These are phyloP conservation scores for Uloborus diversus DNA, from an alignment of 1,140 invertebrate genomes.

Conservation along the genomic window DNA sequence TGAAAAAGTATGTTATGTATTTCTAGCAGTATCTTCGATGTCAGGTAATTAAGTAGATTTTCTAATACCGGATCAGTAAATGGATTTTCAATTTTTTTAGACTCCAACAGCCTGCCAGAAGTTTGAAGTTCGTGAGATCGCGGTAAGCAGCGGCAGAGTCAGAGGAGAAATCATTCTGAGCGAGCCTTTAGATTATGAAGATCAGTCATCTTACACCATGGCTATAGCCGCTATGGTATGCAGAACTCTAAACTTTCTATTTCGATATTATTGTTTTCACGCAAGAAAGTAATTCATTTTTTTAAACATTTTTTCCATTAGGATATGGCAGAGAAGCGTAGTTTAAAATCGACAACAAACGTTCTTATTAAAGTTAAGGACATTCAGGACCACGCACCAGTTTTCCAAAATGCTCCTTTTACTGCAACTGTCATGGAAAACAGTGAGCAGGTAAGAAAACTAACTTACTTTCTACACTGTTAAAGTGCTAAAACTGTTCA, in stretches of 20 bases:
- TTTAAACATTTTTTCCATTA: slow-evolving; percentile 64
- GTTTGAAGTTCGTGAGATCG: slow-evolving; percentile 61
- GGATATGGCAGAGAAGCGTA: slow-evolving; percentile 70
- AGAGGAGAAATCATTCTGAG: slow-evolving; percentile 74
- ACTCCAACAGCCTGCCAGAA: slow-evolving; percentile 61
- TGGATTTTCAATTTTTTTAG: slow-evolving; percentile 58
- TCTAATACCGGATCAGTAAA: not conserved
- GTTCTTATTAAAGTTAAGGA: slow-evolving; percentile 79
- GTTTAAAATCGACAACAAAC: slow-evolving; percentile 74
- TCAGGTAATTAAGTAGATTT: too few relatives aligned
- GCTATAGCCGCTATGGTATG: slow-evolving; percentile 60
- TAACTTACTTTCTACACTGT: too few relatives aligned
- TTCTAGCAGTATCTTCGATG: too few relatives aligned
- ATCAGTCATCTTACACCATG: slow-evolving; percentile 76
- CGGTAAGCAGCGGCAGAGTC: slow-evolving; percentile 76
- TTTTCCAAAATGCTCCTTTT: slow-evolving; percentile 80
- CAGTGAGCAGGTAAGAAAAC: slow-evolving; percentile 70
- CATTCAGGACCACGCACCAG: slow-evolving; percentile 82
- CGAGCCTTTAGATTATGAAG: slow-evolving; percentile 77
- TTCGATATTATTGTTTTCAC: not conserved
- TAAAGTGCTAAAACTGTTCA: too few relatives aligned
- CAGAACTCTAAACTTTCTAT: not conserved
- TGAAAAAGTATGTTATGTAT: slow-evolving; percentile 26
- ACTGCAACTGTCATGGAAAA: slow-evolving; percentile 80
- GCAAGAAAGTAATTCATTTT: not conserved